These are phyloP conservation scores for Microplitis manilae DNA, from an alignment of 2,888 invertebrate genomes.

Conservation along the genomic window DNA sequence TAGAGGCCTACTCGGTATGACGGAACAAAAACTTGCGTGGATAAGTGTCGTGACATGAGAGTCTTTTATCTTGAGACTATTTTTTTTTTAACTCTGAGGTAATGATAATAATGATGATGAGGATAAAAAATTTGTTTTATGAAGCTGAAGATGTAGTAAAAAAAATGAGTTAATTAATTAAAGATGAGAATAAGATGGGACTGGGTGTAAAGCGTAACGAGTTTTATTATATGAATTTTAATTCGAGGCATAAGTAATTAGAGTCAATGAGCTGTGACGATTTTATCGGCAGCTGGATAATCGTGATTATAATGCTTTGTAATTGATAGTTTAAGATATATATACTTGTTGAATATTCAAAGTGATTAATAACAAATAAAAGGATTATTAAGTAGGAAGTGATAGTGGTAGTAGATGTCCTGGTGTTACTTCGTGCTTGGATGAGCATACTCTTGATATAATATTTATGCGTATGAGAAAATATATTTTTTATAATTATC, in stretches of 20 bases:
- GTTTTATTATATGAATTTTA: slow-evolving; percentile 28
- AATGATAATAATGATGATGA: slow-evolving; percentile 2
- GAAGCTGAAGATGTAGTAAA: background rate
- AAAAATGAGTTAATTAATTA: background rate
- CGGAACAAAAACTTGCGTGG: slow-evolving; percentile 30
- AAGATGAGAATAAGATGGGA: background rate
- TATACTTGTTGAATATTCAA: slow-evolving; percentile 6
- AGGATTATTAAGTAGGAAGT: slow-evolving; percentile 15
- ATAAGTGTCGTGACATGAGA: slow-evolving; percentile 30
- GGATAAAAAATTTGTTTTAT: background rate
- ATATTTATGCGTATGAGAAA: background rate
- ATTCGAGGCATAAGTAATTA: slow-evolving; percentile 35
- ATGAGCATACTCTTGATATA: background rate
- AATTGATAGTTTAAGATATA: slow-evolving; percentile 12
- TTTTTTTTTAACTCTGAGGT: background rate
- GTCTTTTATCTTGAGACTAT: slow-evolving; percentile 13
- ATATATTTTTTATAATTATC: background rate
- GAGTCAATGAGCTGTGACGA: slow-evolving; percentile 36
- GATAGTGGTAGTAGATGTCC: background rate
- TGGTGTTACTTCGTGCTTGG: background rate
- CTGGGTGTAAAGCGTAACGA: slow-evolving; percentile 12
- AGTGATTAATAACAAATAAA: slow-evolving; percentile 12
- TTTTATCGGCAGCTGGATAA: slow-evolving; percentile 28
- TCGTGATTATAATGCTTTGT: slow-evolving; percentile 35
- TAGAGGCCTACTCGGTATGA: slow-evolving; percentile 18